Conservation (phyloP, 1,140 invertebrate species). For the Drosophila sechellia region DNA sequence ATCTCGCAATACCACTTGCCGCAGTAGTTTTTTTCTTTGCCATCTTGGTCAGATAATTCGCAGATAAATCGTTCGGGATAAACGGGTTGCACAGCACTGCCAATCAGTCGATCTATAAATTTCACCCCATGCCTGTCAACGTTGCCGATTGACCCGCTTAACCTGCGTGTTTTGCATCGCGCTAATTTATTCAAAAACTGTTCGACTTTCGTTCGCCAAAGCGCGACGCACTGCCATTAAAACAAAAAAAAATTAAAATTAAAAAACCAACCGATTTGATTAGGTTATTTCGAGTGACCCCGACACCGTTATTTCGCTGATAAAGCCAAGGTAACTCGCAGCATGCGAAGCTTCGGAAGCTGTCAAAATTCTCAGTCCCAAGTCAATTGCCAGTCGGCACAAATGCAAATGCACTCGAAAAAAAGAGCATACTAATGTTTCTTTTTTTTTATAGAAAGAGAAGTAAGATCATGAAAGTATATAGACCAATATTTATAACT, state of each 20-base stretch:
- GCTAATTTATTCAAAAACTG: slow-evolving; percentile 50
- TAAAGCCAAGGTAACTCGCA: slow-evolving; percentile 29
- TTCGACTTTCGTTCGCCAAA: slow-evolving; percentile 42
- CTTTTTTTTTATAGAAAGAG: too few relatives aligned
- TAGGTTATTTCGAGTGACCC: slow-evolving; percentile 33
- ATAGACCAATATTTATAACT: too few relatives aligned
- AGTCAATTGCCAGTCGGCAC: slow-evolving; percentile 8
- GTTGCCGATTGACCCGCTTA: slow-evolving; percentile 31
- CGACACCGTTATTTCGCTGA: slow-evolving; percentile 31
- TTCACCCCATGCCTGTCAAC: background rate
- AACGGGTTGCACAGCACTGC: slow-evolving; percentile 22
- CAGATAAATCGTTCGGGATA: slow-evolving; percentile 1
- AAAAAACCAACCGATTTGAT: slow-evolving; percentile 25
- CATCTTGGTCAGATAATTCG: background rate
- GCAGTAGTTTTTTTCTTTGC: background rate
- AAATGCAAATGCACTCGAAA: background rate
- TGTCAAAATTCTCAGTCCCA: slow-evolving; percentile 19
- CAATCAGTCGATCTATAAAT: slow-evolving; percentile 14
- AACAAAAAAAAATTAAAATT: background rate
- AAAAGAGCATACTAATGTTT: background rate
- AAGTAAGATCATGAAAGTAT: too few relatives aligned
- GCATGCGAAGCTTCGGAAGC: slow-evolving; percentile 1
- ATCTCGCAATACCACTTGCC: slow-evolving; percentile 2
- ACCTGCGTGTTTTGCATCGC: slow-evolving; percentile 6
- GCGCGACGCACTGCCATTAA: slow-evolving; percentile 4